Conservation (phyloP, 2,797 vertebrate genomes). For the Emydoidea blandingii region DNA sequence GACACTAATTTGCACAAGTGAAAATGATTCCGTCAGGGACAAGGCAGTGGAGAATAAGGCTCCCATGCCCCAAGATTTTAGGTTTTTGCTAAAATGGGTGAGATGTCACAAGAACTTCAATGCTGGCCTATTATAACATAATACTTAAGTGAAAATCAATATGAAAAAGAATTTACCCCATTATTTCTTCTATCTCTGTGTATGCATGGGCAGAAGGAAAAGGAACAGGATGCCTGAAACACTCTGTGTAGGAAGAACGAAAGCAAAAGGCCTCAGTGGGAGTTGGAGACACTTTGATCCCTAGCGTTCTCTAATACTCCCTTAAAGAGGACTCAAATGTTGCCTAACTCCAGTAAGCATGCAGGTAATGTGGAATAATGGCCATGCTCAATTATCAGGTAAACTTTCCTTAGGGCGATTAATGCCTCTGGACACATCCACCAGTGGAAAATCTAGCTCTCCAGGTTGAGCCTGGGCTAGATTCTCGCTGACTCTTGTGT, state of each 20-base stretch:
- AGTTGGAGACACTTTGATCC: not conserved
- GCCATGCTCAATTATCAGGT: not conserved
- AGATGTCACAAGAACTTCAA: not conserved
- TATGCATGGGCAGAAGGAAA: not conserved
- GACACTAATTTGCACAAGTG: no score
- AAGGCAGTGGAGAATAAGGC: not conserved
- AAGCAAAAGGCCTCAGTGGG: not conserved
- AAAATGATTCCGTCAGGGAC: not conserved
- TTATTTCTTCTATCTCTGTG: no score
- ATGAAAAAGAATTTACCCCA: not conserved
- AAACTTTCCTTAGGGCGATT: not conserved
- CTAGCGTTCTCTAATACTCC: not conserved
- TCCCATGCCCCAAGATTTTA: not conserved
- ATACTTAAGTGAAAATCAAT: not conserved
- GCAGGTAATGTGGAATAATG: not conserved
- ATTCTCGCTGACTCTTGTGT: not conserved
- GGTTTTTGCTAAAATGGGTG: not conserved
- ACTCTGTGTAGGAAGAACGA: not conserved
- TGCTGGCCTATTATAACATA: not conserved
- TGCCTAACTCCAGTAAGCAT: not conserved
- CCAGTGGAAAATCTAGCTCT: not conserved
- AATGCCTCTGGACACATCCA: fast-evolving
- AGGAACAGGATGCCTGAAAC: not conserved
- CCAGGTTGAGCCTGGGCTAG: fast-evolving
- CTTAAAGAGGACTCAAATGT: fast-evolving